Evolutionary conservation across 2,888 invertebrate genomes (phyloP), one percentile per base, ranked within the genome.

Genomic region (Andrena trimmerana): DNA sequence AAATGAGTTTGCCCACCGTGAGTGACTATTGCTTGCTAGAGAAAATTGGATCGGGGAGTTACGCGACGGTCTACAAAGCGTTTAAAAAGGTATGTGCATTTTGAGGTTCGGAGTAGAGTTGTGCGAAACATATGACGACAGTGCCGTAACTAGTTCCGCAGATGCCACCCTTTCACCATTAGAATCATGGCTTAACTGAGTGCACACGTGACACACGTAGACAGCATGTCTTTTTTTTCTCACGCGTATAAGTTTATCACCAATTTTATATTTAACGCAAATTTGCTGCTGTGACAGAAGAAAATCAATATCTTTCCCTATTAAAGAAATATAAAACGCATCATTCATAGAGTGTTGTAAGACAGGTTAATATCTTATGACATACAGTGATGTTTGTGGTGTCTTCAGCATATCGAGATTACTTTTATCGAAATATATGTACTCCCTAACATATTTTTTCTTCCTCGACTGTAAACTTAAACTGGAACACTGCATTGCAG

Each of bases 41-140:
- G 89, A 97, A 96, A 94, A 95, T 98, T 10, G 98, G 98, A 0
- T 95, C 96, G 24, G 98, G 98, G 1, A 97, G 97, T 87, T 98
- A 97, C 94, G 97, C 98, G 0, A 96, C 96, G 0, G 98, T 98
- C 0, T 98, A 97, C 92, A 97, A 97, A 94, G 98, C 97, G 0
- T 95, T 95, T 80, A 95, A 95, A 87, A 96, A 97, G 95, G 97
- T 96, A 91, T 88, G 92, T 85, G 91, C 2, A 27, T 57, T 85
- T 85, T 83, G 76, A 85, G 65, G 92, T 73, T 81, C 68, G 42
- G 63, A 24, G 36, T 31, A 16, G 36, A 27, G 27, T 13, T 33
- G 57, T n/a, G 75, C 42, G 57, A 74, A 79, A 65, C 76, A 72
- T 86, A 76, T 73, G 73, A 80, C 52, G 2, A 16, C 71, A 83